Evolutionary conservation across 1,140 invertebrate genomes (phyloP).

Genomic region (Eupristina koningsbergeri): DNA sequence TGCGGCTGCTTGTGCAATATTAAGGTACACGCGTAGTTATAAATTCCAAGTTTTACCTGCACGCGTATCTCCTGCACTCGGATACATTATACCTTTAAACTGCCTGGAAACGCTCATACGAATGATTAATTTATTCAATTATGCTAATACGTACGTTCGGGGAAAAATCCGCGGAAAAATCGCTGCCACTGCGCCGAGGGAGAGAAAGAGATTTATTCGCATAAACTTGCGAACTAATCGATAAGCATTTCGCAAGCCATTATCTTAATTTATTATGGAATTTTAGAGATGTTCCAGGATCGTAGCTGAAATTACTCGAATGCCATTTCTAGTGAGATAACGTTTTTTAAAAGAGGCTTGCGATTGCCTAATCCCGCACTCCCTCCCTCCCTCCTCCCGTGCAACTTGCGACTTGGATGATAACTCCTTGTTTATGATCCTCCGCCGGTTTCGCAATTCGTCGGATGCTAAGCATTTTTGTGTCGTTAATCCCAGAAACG

Average conservation of each 20-base stretch:
- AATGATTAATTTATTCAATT: conserved; percentile 43
- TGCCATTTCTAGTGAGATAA: background rate
- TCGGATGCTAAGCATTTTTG: background rate
- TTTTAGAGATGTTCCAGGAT: background rate
- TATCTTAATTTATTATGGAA: background rate
- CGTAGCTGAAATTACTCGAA: too few relatives aligned
- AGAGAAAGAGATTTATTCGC: background rate
- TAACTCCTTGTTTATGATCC: background rate
- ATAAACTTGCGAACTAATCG: background rate
- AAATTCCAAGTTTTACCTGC: background rate
- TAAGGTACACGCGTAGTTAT: background rate
- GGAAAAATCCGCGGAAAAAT: background rate
- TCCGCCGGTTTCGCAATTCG: background rate
- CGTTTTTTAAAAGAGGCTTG: background rate
- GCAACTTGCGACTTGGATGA: background rate
- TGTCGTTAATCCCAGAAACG: background rate
- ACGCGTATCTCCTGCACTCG: background rate
- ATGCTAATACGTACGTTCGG: conserved; percentile 19
- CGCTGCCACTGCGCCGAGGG: background rate
- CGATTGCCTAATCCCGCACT: background rate
- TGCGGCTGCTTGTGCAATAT: conserved; percentile 6
- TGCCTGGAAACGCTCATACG: background rate
- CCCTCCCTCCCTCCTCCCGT: too few relatives aligned
- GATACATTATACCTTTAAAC: background rate
- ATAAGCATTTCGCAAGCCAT: background rate